phyloP scores from a whole-genome alignment of 2,113 vertebrate species.

The Picathartes gymnocephalus region DNA sequence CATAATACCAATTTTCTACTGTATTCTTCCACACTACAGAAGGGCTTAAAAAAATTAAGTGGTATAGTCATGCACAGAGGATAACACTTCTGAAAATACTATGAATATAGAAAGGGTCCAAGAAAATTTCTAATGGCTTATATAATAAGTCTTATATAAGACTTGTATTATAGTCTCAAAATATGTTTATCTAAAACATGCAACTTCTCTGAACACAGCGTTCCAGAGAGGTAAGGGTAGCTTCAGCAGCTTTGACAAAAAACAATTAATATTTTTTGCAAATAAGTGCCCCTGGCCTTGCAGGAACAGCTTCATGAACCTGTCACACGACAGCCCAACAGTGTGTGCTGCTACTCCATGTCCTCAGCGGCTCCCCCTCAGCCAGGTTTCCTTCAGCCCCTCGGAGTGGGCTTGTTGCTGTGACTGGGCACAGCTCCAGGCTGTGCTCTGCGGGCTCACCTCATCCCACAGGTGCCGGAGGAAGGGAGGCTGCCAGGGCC shows the following conservation, averaged over 20 bases:
- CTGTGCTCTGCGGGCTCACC: not conserved
- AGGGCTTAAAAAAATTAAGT: not conserved
- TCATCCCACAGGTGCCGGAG: not conserved
- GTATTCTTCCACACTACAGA: not conserved
- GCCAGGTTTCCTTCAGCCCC: not conserved
- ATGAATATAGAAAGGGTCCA: not conserved
- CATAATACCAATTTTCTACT: not conserved
- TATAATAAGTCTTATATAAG: not conserved
- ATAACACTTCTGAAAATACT: not conserved
- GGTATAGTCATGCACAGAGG: not conserved
- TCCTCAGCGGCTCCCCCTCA: not conserved
- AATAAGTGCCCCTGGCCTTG: not conserved
- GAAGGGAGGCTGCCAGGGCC: not conserved
- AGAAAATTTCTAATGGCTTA: not conserved
- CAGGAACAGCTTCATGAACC: not conserved
- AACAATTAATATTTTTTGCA: not conserved
- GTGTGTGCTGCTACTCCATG: rapidly evolving
- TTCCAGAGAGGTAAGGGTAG: not conserved
- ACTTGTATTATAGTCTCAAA: not conserved
- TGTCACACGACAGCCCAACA: rapidly evolving
- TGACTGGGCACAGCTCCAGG: not conserved
- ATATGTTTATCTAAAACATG: not conserved
- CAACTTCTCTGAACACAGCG: not conserved
- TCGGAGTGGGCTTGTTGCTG: not conserved
- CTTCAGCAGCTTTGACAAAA: not conserved